A percentile compares a stretch with the other conserved stretches of the same genome.
Evolutionary conservation across 2,797 vertebrate species (phyloP).

Genomic region (Benthosema pterotum): DNA sequence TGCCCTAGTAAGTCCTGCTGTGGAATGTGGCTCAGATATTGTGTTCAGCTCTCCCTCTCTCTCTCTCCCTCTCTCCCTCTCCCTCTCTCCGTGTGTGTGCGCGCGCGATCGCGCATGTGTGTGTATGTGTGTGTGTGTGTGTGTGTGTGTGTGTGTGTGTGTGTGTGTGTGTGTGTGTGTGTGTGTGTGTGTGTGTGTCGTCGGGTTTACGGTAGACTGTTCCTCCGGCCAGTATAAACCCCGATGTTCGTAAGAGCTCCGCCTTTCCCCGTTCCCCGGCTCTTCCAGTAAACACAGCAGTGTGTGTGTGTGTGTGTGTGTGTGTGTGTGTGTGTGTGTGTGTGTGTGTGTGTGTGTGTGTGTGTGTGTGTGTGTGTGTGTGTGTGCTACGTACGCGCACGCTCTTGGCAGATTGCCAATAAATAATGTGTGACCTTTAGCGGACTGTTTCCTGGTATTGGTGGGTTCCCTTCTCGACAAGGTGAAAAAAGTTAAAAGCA

Average conservation of each 20-base stretch:
- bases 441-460: constrained; percentile 85
- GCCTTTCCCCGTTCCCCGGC: constrained; percentile 67
- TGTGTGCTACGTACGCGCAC: too few species aligned
- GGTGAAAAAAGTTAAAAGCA: constrained; percentile 74
- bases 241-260: constrained; percentile 80
- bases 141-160: not conserved
- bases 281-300: constrained; percentile 75
- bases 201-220: constrained; percentile 68
- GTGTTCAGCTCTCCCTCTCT: too few species aligned
- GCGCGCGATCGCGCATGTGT: too few species aligned
- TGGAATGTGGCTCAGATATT: constrained; percentile 55
- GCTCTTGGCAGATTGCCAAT: constrained; percentile 77
- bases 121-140: too few species aligned
- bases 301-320: too few species aligned
- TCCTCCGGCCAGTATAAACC: constrained; percentile 65
- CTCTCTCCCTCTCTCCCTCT: too few species aligned
- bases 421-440: constrained; percentile 82
- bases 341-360: too few species aligned
- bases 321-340: too few species aligned
- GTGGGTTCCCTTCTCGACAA: constrained; percentile 67
- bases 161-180: not conserved
- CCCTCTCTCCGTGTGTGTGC: too few species aligned
- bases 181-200: not conserved
- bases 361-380: too few species aligned
- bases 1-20: constrained; percentile 46